These are phyloP conservation scores for Pilophorus perplexus DNA, from an alignment of 2,888 invertebrate genomes.

Conservation along the genomic window DNA sequence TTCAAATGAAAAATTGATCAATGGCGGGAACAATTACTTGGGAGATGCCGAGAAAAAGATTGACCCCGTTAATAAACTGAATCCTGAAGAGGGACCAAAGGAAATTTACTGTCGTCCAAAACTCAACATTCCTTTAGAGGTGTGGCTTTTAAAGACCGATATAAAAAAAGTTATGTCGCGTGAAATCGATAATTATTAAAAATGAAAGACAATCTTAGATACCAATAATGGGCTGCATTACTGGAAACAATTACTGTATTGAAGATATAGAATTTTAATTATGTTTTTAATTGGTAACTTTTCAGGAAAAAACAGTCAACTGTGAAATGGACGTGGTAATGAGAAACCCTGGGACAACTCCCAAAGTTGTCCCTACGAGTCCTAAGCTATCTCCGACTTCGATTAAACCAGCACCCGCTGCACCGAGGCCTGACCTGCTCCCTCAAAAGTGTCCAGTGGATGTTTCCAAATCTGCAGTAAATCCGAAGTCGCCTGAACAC, in stretches of 20 bases:
- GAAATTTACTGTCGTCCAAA: conserved; percentile 48
- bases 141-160: too few relatives aligned
- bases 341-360: conserved; percentile 6
- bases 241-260: too few relatives aligned
- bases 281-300: too few relatives aligned
- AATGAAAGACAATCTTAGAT: neutral
- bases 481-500: neutral
- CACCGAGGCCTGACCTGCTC: neutral
- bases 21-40: conserved; percentile 50
- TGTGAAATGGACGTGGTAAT: conserved; percentile 33
- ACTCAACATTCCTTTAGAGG: conserved; percentile 41
- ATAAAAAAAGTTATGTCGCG: too few relatives aligned
- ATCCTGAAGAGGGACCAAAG: conserved; percentile 36
- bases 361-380: neutral
- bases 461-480: neutral
- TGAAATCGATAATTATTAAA: too few relatives aligned
- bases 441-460: conserved; percentile 6
- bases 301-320: conserved; percentile 42
- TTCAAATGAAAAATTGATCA: conserved; percentile 51
- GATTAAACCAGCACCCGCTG: neutral
- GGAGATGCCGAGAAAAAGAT: conserved; percentile 39
- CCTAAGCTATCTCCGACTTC: conserved; percentile 12
- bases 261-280: too few relatives aligned
- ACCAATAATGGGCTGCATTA: too few relatives aligned
- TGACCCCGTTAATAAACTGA: conserved; percentile 37